phyloP scores from a whole-genome alignment of 2,888 invertebrate species.

The Euproctis similis region DNA sequence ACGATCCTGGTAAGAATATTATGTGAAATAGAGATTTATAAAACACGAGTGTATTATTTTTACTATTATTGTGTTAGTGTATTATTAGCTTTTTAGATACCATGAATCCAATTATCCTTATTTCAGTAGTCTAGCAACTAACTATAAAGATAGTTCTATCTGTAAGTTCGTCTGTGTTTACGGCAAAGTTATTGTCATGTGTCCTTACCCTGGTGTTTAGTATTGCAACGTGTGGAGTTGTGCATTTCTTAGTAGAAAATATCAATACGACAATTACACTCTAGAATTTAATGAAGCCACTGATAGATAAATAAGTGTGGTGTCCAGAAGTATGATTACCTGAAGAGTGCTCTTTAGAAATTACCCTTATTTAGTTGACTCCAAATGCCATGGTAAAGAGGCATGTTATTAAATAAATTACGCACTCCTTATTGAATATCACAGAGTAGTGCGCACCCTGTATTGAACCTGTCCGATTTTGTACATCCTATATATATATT shows the following conservation, averaged over 20 bases:
- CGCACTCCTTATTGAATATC: conserved; percentile 41
- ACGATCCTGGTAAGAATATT: conserved; percentile 66
- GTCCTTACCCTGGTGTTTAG: background rate
- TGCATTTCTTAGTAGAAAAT: no score
- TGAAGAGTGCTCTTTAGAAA: no score
- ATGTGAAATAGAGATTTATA: conserved; percentile 28
- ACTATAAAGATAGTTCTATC: no score
- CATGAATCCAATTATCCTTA: conserved; percentile 10
- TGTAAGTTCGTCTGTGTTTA: no score
- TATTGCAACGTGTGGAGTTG: no score
- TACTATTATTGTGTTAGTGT: conserved; percentile 21
- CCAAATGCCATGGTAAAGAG: conserved; percentile 22
- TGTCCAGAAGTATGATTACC: no score
- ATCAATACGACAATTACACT: no score
- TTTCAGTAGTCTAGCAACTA: conserved; percentile 28
- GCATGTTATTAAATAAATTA: conserved; percentile 53
- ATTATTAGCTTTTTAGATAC: conserved; percentile 29
- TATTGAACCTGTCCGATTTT: conserved; percentile 24
- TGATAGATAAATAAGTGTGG: no score
- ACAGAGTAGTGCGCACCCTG: conserved; percentile 45
- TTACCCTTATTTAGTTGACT: conserved; percentile 2
- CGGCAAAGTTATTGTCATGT: no score
- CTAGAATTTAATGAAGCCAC: no score
- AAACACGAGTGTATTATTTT: conserved; percentile 29
- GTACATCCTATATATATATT: no score